phyloP scores from a whole-genome alignment of 2,113 vertebrate species.

The Crotalus tigris region DNA sequence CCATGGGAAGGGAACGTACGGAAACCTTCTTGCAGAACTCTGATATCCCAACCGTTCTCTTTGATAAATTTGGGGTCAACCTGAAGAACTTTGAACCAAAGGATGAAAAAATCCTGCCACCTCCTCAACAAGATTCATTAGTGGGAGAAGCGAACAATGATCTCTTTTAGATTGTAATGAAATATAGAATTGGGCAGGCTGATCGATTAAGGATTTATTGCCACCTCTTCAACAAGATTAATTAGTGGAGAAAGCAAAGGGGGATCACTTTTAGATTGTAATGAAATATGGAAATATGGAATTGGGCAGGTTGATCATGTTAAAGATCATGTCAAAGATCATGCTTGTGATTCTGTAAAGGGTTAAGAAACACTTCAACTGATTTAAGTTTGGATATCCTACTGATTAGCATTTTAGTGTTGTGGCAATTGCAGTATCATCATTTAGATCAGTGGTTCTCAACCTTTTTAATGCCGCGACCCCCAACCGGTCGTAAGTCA shows the following conservation, averaged over 20 bases:
- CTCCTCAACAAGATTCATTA: background rate
- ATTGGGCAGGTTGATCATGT: background rate
- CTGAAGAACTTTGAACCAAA: background rate
- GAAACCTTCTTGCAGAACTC: background rate
- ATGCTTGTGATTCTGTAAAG: background rate
- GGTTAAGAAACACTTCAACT: background rate
- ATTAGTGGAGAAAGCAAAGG: background rate
- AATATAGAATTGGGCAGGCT: background rate
- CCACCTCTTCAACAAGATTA: background rate
- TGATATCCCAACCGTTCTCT: background rate
- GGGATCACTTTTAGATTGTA: background rate
- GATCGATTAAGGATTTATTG: background rate
- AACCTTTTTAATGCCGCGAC: too few relatives aligned
- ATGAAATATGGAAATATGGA: background rate
- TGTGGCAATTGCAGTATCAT: background rate
- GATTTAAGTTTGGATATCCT: background rate
- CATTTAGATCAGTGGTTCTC: background rate
- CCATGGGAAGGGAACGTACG: background rate
- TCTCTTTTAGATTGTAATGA: background rate
- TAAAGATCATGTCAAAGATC: background rate
- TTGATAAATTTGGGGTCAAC: background rate
- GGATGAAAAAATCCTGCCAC: background rate
- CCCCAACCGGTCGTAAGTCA: too few relatives aligned
- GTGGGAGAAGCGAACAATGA: background rate
- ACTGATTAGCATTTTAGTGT: background rate